Evolutionary conservation across 2,797 vertebrate genomes (phyloP).

Genomic region (Buphagus erythrorhynchus): DNA sequence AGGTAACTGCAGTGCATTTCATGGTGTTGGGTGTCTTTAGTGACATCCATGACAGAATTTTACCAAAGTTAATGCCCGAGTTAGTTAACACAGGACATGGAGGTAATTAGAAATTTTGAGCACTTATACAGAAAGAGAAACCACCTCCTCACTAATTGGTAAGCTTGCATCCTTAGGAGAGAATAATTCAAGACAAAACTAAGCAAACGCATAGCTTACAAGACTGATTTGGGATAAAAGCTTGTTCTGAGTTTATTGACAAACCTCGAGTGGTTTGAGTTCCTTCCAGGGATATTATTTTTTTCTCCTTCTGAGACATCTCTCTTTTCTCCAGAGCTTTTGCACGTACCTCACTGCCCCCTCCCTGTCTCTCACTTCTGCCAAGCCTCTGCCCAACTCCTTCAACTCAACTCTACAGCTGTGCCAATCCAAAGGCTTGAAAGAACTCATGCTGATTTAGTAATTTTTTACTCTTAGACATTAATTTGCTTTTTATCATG

Average conservation of each 20-base stretch:
- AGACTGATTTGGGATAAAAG: neutral
- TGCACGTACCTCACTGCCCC: neutral
- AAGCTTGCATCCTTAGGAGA: neutral
- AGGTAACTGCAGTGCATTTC: neutral
- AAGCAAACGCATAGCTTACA: neutral
- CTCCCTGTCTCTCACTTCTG: neutral
- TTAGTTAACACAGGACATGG: neutral
- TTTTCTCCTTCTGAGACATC: neutral
- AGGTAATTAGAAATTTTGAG: neutral
- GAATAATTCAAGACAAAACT: neutral
- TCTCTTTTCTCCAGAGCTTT: neutral
- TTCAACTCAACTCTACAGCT: neutral
- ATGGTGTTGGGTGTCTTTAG: fast-evolving
- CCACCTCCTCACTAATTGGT: neutral
- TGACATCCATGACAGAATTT: neutral
- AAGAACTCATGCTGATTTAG: neutral
- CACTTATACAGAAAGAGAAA: neutral
- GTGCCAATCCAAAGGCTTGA: neutral
- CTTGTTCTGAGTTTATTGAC: neutral
- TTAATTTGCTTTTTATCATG: neutral
- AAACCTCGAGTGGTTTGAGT: neutral
- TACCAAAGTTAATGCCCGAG: neutral
- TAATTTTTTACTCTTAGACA: neutral
- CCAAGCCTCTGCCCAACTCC: neutral
- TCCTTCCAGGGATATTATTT: neutral